A percentile compares a stretch with the other conserved stretches of the same genome.
These are phyloP conservation scores for Pleuronectes platessa DNA, from an alignment of 2,113 vertebrate genomes.

Conservation along the genomic window DNA sequence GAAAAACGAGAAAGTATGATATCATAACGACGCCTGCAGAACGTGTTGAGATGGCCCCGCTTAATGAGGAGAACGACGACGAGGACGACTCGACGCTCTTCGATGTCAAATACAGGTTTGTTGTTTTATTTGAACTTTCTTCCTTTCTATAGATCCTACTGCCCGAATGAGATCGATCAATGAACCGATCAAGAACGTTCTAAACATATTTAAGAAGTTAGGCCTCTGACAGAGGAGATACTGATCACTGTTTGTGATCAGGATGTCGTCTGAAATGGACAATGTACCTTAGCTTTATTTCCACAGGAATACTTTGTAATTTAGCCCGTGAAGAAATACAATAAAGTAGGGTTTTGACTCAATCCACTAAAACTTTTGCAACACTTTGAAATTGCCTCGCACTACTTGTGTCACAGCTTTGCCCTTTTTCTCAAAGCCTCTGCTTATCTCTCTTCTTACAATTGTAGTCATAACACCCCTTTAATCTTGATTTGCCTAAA, in stretches of 20 bases:
- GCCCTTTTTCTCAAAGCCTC: background rate
- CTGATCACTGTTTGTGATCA: background rate
- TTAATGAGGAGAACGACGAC: constrained; percentile 91
- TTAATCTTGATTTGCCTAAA: constrained; percentile 19
- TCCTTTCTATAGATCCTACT: background rate
- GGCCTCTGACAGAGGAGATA: background rate
- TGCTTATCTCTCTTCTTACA: background rate
- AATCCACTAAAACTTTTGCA: background rate
- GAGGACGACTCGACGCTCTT: constrained; percentile 95
- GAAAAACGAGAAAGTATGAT: constrained; percentile 96
- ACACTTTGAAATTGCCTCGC: background rate
- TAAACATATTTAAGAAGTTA: background rate
- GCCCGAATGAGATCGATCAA: background rate
- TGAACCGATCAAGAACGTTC: background rate
- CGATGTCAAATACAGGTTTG: constrained; percentile 96
- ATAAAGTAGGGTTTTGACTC: too few species aligned
- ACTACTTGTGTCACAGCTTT: background rate
- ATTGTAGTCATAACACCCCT: background rate
- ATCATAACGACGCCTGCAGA: constrained; percentile 96
- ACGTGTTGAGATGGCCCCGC: constrained; percentile 95
- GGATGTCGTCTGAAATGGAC: background rate
- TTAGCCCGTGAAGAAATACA: too few species aligned
- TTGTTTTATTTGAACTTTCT: background rate
- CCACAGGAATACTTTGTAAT: too few species aligned
- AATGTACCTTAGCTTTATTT: too few species aligned